phyloP scores from a whole-genome alignment of 2,113 vertebrate genomes.

The Dicaeum eximium region DNA sequence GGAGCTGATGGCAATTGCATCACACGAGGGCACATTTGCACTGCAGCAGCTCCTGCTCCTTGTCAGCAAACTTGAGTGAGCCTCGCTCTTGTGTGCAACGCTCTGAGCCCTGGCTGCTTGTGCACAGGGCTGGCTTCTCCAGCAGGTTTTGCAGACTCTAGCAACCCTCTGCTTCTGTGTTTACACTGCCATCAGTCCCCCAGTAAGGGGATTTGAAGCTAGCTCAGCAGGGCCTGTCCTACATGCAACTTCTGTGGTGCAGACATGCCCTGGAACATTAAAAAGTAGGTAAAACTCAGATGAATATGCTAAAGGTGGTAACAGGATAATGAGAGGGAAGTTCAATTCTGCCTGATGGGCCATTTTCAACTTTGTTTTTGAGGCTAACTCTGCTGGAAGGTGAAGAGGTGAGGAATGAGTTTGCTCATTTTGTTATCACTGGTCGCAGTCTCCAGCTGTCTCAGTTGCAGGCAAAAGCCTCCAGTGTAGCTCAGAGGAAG shows the following conservation, averaged over 20 bases:
- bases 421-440: not conserved
- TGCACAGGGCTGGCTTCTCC: not conserved
- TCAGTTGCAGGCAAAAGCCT: not conserved
- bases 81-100: fast-evolving
- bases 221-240: not conserved
- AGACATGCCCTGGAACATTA: not conserved
- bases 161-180: not conserved
- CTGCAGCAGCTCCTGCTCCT: not conserved
- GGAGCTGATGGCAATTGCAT: not conserved
- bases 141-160: not conserved
- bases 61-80: not conserved
- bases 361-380: not conserved
- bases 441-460: not conserved
- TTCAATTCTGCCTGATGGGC: not conserved
- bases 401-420: not conserved
- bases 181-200: not conserved
- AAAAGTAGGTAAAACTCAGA: not conserved
- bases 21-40: not conserved
- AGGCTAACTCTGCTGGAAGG: not conserved
- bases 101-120: too few species aligned
- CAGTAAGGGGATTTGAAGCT: not conserved
- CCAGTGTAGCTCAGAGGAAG: not conserved
- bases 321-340: not conserved
- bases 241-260: not conserved
- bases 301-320: not conserved